Evolutionary conservation across 2,888 invertebrate species (phyloP).

Genomic region (Eristalis intricaria): DNA sequence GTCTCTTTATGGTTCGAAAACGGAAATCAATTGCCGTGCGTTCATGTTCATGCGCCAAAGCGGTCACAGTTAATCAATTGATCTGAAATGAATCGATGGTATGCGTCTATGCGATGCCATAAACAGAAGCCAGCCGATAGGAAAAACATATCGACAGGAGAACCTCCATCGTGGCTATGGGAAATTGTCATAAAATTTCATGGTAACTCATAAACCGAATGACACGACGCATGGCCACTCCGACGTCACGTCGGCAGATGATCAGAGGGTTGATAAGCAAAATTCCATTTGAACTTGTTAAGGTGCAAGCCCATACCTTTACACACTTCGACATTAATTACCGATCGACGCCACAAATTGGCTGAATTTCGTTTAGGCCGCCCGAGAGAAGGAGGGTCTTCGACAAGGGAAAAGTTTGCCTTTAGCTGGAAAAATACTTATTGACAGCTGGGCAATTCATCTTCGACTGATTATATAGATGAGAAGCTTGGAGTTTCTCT

Average conservation of each 20-base stretch:
- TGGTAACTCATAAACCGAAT: constrained; percentile 24
- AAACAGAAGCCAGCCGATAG: constrained; percentile 50
- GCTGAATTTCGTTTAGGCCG: not conserved
- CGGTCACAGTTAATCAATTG: constrained; percentile 45
- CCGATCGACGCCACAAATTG: not conserved
- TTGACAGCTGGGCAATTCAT: constrained; percentile 48
- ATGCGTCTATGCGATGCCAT: constrained; percentile 18
- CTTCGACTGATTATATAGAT: constrained; percentile 47
- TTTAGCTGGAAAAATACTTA: constrained; percentile 34
- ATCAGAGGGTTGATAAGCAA: constrained; percentile 25
- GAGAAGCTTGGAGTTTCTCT: not conserved
- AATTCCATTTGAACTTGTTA: constrained; percentile 25
- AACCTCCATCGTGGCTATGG: constrained; percentile 24
- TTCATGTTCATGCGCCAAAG: not conserved
- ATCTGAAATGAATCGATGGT: constrained; percentile 33
- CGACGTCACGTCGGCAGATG: not conserved
- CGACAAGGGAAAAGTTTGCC: constrained; percentile 30
- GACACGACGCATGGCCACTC: constrained; percentile 3
- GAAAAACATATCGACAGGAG: constrained; percentile 8
- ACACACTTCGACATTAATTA: constrained; percentile 23
- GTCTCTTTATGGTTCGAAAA: not conserved
- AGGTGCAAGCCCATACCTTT: not conserved
- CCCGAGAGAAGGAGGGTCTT: not conserved
- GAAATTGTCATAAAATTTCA: constrained; percentile 39
- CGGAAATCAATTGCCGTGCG: constrained; percentile 30